Evolutionary conservation across 2,113 vertebrate species (phyloP), one percentile per base, ranked within the genome.

Genomic region (Mormyrus lacerda): DNA sequence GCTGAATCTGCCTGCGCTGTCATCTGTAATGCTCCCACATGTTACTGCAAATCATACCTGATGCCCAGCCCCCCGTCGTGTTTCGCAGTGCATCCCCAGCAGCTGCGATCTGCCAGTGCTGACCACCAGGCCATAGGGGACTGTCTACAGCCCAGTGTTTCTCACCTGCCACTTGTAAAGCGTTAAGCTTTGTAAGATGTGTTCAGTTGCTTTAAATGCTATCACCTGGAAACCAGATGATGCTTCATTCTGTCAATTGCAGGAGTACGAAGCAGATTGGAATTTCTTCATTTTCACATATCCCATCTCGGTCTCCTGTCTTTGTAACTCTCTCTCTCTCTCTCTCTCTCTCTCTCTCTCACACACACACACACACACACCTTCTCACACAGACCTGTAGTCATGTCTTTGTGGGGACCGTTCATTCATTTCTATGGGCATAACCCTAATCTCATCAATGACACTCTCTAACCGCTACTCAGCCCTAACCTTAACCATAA

Each of bases 11-110:
- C 51, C 89, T 4, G 58, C n/a, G 87, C 89, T 88, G 90, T 90
- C 91, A 88, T 90, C 92, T 90, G 91, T 90, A 90, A 90, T 91
- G 69, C 89, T 87, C 90, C 88, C 87, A 48, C 85, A 88, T 88
- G 89, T 91, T 91, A 91, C 82, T 76, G 89, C 90, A 91, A 93
- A 91, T 93, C 91, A 89, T 89, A 90, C 90, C 55, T 92, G 91
- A 92, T 92, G 88, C 90, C 89, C 89, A 65, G 87, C 87, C 89
- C 90, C 24, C 24, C 42, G 51, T 11, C 58, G 44, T 79, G 21
- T 61, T 7, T 3, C 21, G 4, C 47, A 17, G 31, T 48, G 4
- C 15, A 5, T 69, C 61, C 1, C 55, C 61, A 0, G 87, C 61
- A 27, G n/a, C 45, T 48, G 27, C n/a, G 11, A 19, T 27, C 85